Base-by-base conservation (phyloP, 2,888 invertebrate species). In the Pyrgus malvae region DNA sequence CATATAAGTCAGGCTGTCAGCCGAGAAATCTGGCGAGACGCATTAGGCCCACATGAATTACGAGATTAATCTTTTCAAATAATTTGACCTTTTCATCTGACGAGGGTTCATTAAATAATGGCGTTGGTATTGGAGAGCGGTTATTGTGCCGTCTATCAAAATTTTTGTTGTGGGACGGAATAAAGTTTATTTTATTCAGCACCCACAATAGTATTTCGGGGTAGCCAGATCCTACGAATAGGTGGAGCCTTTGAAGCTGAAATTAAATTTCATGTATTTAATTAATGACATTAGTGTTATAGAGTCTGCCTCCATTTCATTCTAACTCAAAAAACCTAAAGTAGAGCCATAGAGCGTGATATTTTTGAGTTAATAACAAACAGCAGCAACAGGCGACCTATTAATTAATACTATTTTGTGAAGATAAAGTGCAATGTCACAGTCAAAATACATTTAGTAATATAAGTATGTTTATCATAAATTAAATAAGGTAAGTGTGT, bases 51-150 rank as follows among this genome's bases (percentile, higher is more conserved):
- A 81, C 85, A 88, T 88, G 86, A 84, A 83, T 88, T 82, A 87
- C 76, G 76, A 85, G 89, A 89, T 90, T 89, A 90, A 90, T 89
- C 89, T 88, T 85, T 85, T 85, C 82, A 89, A 89, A 89, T 85
- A 88, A 88, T 90, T 88, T 89, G 90, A 90, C 89, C 90, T 90
- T 87, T 88, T 77, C 85, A 84, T 84, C 78, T 86, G 89, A 88
- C 89, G 86, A 89, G 89, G 89, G 88, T 89, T 88, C 86, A 89
- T 89, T 87, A 88, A 89, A 87, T 89, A 89, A 89, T 86, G 78
- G 78, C 80, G 76, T 80, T 73, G 75, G 80, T 86, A 86, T 88
- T 82, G 86, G 82, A 80, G 77, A 76, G 76, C 71, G 78, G 81
- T 86, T 85, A 90, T 90, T 87, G 89, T 89, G 76, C 83, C 86